Evolutionary conservation across 2,888 invertebrate genomes (phyloP).

Genomic region (Taphrorychus bicolor): DNA sequence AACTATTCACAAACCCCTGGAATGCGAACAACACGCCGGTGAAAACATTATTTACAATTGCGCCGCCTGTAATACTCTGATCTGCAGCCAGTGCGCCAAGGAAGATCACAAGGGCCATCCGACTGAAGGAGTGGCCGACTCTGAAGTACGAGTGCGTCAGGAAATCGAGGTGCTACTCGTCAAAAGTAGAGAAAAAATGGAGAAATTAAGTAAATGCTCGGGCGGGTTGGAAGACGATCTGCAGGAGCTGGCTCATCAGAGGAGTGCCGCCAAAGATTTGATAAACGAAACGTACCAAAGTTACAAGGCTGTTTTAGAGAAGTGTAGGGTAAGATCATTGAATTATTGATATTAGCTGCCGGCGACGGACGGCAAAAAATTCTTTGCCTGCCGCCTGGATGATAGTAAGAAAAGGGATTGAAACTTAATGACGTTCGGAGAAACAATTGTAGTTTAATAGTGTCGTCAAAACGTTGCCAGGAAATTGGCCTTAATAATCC

Average conservation of each 20-base stretch:
- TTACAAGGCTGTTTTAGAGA: conserved; percentile 82
- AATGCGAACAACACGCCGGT: conserved; percentile 80
- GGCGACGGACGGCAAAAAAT: too few relatives aligned
- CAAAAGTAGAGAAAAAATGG: conserved; percentile 78
- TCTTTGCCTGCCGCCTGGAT: too few relatives aligned
- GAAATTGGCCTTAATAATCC: too few relatives aligned
- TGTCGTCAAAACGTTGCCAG: too few relatives aligned
- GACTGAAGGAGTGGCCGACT: conserved; percentile 81
- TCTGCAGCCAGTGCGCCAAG: conserved; percentile 87
- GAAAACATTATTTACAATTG: conserved; percentile 91
- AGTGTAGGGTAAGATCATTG: conserved; percentile 59
- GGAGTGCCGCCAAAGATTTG: conserved; percentile 82
- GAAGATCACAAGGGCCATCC: conserved; percentile 86
- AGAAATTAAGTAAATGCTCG: conserved; percentile 78
- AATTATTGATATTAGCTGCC: background rate
- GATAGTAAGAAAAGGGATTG: too few relatives aligned
- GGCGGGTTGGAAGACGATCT: conserved; percentile 79
- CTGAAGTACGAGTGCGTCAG: conserved; percentile 76
- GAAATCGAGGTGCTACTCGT: conserved; percentile 77
- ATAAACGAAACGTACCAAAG: conserved; percentile 83
- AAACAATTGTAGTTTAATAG: background rate
- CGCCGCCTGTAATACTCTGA: conserved; percentile 81
- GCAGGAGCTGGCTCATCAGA: conserved; percentile 85
- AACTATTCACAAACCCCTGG: conserved; percentile 88
- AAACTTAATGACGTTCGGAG: too few relatives aligned